phyloP scores from a whole-genome alignment of 2,113 vertebrate species.

The Sigmodon hispidus region DNA sequence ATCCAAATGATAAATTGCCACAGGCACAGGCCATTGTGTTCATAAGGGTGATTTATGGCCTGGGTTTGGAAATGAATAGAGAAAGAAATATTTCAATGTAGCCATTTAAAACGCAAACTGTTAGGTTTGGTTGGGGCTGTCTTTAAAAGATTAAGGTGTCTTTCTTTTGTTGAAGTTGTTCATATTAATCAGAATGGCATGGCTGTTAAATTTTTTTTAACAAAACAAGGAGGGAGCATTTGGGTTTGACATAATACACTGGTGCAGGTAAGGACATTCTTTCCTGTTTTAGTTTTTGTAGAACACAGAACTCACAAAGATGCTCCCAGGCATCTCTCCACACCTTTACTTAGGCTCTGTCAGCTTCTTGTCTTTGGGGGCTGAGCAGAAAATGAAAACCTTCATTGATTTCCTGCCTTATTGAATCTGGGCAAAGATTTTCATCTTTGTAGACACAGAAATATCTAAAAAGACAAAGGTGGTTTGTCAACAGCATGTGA shows the following conservation, averaged over 20 bases:
- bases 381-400: constrained; percentile 79
- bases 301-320: constrained; percentile 40
- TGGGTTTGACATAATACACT: constrained; percentile 18
- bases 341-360: constrained; percentile 34
- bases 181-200: constrained; percentile 56
- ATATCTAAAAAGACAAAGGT: constrained; percentile 55
- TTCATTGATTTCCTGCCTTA: constrained; percentile 82
- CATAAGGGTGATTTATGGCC: constrained; percentile 72
- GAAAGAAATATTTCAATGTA: constrained; percentile 75
- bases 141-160: constrained; percentile 72
- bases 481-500: constrained; percentile 63
- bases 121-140: constrained; percentile 53
- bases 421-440: constrained; percentile 72
- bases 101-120: constrained; percentile 61
- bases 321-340: constrained; percentile 50
- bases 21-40: constrained; percentile 51
- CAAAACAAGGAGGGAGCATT: background rate
- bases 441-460: constrained; percentile 58
- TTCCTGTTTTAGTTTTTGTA: constrained; percentile 56
- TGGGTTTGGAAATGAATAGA: constrained; percentile 67
- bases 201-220: constrained; percentile 30
- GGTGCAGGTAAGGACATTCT: background rate
- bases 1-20: constrained; percentile 76
- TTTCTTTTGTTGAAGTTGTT: constrained; percentile 61
- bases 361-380: constrained; percentile 62